Conservation (phyloP, 2,888 invertebrate species). For the Bellardia pandia region DNA sequence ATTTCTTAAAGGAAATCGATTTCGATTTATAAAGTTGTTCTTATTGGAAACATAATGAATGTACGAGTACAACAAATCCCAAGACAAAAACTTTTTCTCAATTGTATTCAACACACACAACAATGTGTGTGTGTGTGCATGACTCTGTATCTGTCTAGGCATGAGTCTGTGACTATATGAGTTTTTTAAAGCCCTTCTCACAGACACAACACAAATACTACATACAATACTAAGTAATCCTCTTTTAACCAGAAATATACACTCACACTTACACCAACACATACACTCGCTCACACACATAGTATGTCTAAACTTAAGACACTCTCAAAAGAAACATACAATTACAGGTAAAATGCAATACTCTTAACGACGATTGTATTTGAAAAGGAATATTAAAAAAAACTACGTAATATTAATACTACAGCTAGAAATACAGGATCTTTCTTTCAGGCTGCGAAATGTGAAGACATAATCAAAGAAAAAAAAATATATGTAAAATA, state of each 20-base stretch:
- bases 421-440: neutral
- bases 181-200: neutral
- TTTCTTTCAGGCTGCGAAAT: neutral
- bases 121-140: neutral
- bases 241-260: conserved; percentile 11
- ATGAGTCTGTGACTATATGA: neutral
- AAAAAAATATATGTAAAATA: too few species aligned
- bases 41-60: conserved; percentile 8
- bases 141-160: neutral
- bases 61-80: conserved; percentile 10
- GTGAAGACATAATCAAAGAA: too few species aligned
- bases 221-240: conserved; percentile 21
- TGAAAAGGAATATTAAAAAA: neutral
- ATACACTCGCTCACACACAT: neutral
- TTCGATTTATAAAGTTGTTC: conserved; percentile 15
- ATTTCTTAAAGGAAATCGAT: neutral
- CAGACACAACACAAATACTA: neutral
- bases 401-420: neutral
- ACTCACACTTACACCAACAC: neutral
- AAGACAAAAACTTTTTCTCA: neutral
- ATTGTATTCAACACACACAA: neutral
- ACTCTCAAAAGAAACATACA: conserved; percentile 30
- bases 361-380: conserved; percentile 21
- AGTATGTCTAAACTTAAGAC: neutral
- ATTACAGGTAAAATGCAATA: conserved; percentile 46